A percentile compares a stretch with the other conserved stretches of the same genome.
Evolutionary conservation across 1,140 invertebrate species (phyloP).

Genomic region (Coelopa frigida): DNA sequence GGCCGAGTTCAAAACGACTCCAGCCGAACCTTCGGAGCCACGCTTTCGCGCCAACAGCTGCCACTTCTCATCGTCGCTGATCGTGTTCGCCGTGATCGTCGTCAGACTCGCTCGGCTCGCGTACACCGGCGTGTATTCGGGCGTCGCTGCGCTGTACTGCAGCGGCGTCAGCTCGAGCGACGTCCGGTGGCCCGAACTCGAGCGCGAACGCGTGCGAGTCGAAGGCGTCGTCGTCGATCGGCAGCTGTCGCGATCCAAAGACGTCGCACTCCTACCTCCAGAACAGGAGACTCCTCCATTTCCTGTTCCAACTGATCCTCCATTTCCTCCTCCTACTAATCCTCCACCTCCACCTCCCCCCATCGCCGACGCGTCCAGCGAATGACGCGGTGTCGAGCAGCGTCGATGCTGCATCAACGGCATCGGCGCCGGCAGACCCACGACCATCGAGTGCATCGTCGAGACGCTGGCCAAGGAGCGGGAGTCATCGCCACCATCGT

Average conservation of each 20-base stretch:
- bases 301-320: too few relatives aligned
- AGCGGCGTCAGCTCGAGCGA: constrained; percentile 39
- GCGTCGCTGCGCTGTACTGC: constrained; percentile 21
- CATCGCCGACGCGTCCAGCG: constrained; percentile 23
- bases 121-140: constrained; percentile 40
- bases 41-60: constrained; percentile 37
- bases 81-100: constrained; percentile 25
- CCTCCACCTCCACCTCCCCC: too few relatives aligned
- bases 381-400: constrained; percentile 35
- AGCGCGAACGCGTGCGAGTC: constrained; percentile 19
- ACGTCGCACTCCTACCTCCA: too few relatives aligned
- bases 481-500: constrained; percentile 12
- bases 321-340: too few relatives aligned
- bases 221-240: too few relatives aligned
- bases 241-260: too few relatives aligned
- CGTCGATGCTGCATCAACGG: constrained; percentile 37
- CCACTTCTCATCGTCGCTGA: constrained; percentile 41
- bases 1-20: neutral
- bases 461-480: constrained; percentile 32
- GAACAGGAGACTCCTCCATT: too few relatives aligned
- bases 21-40: constrained; percentile 31
- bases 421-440: constrained; percentile 29
- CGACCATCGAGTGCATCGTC: constrained; percentile 16
- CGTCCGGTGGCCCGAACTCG: constrained; percentile 39
- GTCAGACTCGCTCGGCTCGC: constrained; percentile 31